Conservation (phyloP, 2,797 vertebrate genomes). For the Lycodopsis pacificus region DNA sequence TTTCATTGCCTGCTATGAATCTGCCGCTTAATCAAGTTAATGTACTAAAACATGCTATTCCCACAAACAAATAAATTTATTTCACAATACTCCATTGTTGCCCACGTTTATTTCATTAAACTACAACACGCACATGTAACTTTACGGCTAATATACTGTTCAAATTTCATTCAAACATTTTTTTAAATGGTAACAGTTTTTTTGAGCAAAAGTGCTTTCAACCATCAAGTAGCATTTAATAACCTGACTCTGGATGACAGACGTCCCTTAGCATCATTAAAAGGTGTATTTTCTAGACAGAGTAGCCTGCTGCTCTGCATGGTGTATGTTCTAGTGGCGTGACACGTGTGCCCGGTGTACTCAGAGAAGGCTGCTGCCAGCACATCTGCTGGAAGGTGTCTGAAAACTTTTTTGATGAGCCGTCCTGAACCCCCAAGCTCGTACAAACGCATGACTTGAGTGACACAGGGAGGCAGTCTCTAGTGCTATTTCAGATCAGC, state of each 20-base stretch:
- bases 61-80: conserved; percentile 24
- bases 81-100: background rate
- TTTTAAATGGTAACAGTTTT: background rate
- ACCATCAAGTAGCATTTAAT: background rate
- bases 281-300: background rate
- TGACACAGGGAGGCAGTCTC: conserved; percentile 37
- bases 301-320: conserved; percentile 10
- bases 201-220: background rate
- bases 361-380: conserved; percentile 24
- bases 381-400: conserved; percentile 43
- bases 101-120: conserved; percentile 11
- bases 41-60: background rate
- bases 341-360: conserved; percentile 13
- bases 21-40: conserved; percentile 4
- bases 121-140: background rate
- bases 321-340: conserved; percentile 2
- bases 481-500: conserved; percentile 48
- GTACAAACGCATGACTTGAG: conserved; percentile 42
- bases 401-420: conserved; percentile 28
- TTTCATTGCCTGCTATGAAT: background rate
- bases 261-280: background rate
- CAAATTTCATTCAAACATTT: background rate
- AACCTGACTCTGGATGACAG: background rate
- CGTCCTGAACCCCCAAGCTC: conserved; percentile 33
- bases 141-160: too few species aligned